Evolutionary conservation across 2,888 invertebrate genomes (phyloP).

Genomic region (Chromoteleia sp.): DNA sequence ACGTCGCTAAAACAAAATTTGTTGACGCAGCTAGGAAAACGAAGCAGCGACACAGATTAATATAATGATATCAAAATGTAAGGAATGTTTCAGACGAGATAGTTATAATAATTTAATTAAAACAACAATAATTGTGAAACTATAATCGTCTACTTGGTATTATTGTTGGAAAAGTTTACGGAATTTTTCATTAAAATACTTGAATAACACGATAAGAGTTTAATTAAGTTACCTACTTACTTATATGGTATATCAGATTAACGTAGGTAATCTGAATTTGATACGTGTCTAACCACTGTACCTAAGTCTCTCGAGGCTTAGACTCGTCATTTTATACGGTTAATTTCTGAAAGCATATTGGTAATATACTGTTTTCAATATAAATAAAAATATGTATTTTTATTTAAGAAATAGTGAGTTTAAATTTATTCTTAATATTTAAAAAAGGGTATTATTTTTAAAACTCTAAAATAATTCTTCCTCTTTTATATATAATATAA

Average conservation of each 20-base stretch:
- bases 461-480: too few relatives aligned
- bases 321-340: neutral
- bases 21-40: too few relatives aligned
- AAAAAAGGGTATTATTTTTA: too few relatives aligned
- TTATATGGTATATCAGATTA: conserved; percentile 2
- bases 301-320: conserved; percentile 12
- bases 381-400: too few relatives aligned
- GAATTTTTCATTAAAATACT: conserved; percentile 38
- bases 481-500: too few relatives aligned
- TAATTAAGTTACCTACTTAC: conserved; percentile 34
- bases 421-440: too few relatives aligned
- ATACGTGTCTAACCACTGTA: conserved; percentile 7
- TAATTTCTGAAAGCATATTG: neutral
- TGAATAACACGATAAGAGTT: conserved; percentile 39
- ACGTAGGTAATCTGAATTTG: conserved; percentile 11
- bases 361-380: neutral
- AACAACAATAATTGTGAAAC: neutral
- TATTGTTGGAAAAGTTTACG: conserved; percentile 8
- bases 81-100: too few relatives aligned
- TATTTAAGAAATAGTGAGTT: too few relatives aligned
- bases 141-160: neutral
- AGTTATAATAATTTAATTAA: conserved; percentile 12
- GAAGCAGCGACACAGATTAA: too few relatives aligned
- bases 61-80: too few relatives aligned
- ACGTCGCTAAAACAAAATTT: too few relatives aligned